Conservation (phyloP, 2,113 vertebrate species). For the Hemibagrus wyckioides region DNA sequence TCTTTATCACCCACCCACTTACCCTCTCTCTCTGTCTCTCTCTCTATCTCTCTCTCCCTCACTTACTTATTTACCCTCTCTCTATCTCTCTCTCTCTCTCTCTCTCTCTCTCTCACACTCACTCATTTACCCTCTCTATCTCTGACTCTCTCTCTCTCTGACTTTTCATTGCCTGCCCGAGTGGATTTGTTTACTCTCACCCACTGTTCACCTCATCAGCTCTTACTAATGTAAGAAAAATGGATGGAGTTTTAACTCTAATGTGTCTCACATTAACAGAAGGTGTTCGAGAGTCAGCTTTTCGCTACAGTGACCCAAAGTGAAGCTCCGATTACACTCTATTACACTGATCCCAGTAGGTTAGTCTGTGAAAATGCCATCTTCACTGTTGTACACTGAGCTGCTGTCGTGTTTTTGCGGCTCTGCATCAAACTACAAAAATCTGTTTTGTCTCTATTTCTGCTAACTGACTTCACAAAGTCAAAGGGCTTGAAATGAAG, state of each 20-base stretch:
- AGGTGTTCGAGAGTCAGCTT: not conserved
- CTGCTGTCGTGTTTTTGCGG: slow-evolving; percentile 5
- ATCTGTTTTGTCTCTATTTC: not conserved
- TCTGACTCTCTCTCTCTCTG: not conserved
- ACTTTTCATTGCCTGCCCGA: slow-evolving; percentile 35
- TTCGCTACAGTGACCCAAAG: not conserved
- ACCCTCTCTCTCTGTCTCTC: not conserved
- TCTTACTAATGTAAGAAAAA: slow-evolving; percentile 23
- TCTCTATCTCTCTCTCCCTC: not conserved
- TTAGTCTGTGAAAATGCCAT: not conserved
- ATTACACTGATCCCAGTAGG: not conserved
- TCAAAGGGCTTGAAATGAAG: not conserved
- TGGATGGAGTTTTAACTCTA: not conserved
- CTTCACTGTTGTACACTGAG: not conserved
- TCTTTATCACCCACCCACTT: no score
- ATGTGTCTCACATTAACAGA: not conserved
- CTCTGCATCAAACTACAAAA: not conserved
- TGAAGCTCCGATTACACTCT: not conserved
- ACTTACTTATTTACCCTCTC: no score
- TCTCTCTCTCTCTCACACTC: not conserved
- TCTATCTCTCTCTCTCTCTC: not conserved
- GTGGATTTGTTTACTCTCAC: slow-evolving; percentile 30
- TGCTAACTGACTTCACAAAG: not conserved
- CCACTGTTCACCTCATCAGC: slow-evolving; percentile 22
- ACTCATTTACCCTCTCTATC: not conserved